Evolutionary conservation across 2,113 vertebrate species (phyloP), one percentile per base, ranked within the genome.

Genomic region (Ursus arctos): DNA sequence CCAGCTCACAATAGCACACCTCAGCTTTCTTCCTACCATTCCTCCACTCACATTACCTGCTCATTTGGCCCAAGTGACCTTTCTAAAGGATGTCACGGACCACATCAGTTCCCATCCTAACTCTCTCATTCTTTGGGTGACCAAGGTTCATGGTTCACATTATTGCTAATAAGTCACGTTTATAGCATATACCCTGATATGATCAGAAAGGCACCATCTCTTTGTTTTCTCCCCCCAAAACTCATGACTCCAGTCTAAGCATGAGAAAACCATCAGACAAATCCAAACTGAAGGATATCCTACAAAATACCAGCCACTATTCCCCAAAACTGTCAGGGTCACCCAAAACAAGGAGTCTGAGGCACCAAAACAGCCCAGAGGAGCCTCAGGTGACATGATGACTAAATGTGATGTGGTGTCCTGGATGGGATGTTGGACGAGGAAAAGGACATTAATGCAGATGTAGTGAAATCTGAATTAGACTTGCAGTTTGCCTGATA

Each of bases 121-220:
- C 19, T 18, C 36, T 22, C 79, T 55, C 85, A 13, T 0, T 6
- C 40, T 5, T 0, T 19, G 40, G 57, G 19, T 13, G 55, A 10
- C 24, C 80, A 22, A 36, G 43, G 31, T n/a, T 53, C 31, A 21
- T 1, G 26, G 12, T 24, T 77, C 89, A 31, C 7, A 0, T 14
- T 4, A 0, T 12, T 22, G 6, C 53, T 3, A 7, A 0, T 0
- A 21, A 0, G 1, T 21, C 43, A 0, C 2, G 28, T 11, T 21
- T 51, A 61, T 63, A 15, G 40, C 13, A 0, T 1, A 3, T 2
- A 2, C 16, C 33, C 7, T 26, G 6, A 4, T 0, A 0, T 6
- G 21, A 49, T 21, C 76, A 57, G 65, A 13, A 40, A 7, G 15
- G 8, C 6, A 2, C 47, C 7, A 0, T 13, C 7, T 11, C 51